Evolutionary conservation across 2,888 invertebrate genomes (phyloP).

Genomic region (Pristionchus fissidentatus): DNA sequence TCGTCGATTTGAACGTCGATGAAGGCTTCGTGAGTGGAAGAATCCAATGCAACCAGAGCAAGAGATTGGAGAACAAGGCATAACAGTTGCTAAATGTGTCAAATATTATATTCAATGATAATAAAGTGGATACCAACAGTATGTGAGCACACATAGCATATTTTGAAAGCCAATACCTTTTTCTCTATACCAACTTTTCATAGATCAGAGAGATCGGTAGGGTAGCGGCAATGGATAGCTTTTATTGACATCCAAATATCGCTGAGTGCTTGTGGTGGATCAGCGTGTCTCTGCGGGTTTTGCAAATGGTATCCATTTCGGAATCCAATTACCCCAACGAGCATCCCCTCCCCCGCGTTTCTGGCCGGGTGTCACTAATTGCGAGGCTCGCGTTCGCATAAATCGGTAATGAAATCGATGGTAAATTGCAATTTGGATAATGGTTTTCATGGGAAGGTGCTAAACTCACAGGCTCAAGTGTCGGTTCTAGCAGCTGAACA

Average conservation of each 20-base stretch:
- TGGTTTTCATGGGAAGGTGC: background rate
- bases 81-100: constrained; percentile 80
- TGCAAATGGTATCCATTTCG: no score
- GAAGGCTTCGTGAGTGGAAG: constrained; percentile 79
- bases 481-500: constrained; percentile 81
- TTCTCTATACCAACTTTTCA: background rate
- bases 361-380: no score
- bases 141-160: no score
- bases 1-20: constrained; percentile 81
- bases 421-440: background rate
- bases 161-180: no score
- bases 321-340: no score
- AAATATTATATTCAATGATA: background rate
- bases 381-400: no score
- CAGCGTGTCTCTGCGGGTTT: no score
- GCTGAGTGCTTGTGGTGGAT: background rate
- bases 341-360: no score
- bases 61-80: constrained; percentile 81
- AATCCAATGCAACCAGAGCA: constrained; percentile 80
- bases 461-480: constrained; percentile 81
- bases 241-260: background rate
- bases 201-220: no score
- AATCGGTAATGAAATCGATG: no score
- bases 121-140: background rate
- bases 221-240: no score